phyloP scores from a whole-genome alignment of 2,113 vertebrate species.

The Tichodroma muraria region DNA sequence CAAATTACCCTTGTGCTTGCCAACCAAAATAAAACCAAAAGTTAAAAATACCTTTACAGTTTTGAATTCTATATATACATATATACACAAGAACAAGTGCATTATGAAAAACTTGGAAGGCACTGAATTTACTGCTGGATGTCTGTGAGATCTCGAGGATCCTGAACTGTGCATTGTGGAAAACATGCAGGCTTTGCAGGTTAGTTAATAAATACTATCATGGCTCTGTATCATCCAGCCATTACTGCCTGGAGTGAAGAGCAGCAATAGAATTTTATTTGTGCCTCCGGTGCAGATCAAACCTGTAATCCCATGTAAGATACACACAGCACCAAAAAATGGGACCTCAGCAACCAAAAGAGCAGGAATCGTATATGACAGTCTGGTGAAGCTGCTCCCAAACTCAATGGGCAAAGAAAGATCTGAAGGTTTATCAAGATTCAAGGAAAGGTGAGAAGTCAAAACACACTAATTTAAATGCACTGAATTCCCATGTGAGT shows the following conservation, averaged over 20 bases:
- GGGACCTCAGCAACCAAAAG: neutral
- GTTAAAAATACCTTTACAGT: neutral
- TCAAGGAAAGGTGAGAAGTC: constrained; percentile 6
- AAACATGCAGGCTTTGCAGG: neutral
- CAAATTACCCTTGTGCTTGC: neutral
- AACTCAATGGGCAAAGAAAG: neutral
- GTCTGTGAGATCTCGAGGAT: neutral
- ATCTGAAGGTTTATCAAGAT: neutral
- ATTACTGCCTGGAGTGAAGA: neutral
- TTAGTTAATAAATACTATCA: neutral
- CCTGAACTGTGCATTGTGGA: neutral
- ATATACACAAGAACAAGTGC: neutral
- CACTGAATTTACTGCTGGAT: neutral
- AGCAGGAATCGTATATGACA: neutral
- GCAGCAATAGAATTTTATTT: neutral
- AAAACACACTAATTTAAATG: neutral
- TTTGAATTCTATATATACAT: neutral
- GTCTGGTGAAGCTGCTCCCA: neutral
- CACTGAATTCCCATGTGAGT: neutral
- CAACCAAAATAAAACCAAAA: neutral
- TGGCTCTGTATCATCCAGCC: neutral
- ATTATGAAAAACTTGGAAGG: neutral
- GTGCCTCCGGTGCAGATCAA: neutral
- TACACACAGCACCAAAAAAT: neutral
- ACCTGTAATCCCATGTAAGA: neutral